These are phyloP conservation scores for Sycophila sp. DNA, from an alignment of 1,140 invertebrate genomes.

Conservation along the genomic window DNA sequence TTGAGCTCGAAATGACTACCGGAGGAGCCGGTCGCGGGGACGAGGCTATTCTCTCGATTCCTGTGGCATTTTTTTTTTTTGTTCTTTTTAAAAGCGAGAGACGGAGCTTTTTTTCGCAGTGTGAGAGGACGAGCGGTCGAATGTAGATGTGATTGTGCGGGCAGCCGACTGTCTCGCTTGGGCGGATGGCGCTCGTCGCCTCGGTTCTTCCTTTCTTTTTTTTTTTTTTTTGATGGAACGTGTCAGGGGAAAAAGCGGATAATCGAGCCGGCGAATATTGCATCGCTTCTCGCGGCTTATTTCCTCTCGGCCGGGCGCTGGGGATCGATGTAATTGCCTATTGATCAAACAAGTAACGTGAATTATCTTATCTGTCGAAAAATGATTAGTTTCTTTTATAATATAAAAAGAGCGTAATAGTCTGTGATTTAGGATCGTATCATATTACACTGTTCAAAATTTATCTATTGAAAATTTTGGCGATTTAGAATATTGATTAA, in stretches of 20 bases:
- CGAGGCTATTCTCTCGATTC: neutral
- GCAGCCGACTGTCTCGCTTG: constrained; percentile 4
- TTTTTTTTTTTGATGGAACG: neutral
- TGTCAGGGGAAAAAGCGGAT: neutral
- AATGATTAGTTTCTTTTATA: too few species aligned
- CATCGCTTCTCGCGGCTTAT: neutral
- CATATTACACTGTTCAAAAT: too few species aligned
- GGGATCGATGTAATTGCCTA: neutral
- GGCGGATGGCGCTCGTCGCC: neutral
- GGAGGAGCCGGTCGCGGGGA: neutral
- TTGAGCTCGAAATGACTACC: neutral
- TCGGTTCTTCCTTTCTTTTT: neutral
- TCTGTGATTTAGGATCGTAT: too few species aligned
- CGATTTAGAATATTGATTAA: too few species aligned
- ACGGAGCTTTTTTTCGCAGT: neutral
- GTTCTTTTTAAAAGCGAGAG: too few species aligned
- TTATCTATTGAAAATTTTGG: too few species aligned
- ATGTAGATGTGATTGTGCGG: constrained; percentile 5
- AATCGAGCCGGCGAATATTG: neutral
- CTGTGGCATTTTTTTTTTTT: neutral
- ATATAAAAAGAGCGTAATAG: too few species aligned
- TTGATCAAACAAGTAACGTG: neutral
- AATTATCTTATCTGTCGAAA: too few species aligned
- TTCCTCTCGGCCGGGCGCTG: neutral
- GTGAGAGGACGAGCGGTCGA: neutral